phyloP scores from a whole-genome alignment of 2,888 invertebrate species.

The Xestoiulus laeticollis region DNA sequence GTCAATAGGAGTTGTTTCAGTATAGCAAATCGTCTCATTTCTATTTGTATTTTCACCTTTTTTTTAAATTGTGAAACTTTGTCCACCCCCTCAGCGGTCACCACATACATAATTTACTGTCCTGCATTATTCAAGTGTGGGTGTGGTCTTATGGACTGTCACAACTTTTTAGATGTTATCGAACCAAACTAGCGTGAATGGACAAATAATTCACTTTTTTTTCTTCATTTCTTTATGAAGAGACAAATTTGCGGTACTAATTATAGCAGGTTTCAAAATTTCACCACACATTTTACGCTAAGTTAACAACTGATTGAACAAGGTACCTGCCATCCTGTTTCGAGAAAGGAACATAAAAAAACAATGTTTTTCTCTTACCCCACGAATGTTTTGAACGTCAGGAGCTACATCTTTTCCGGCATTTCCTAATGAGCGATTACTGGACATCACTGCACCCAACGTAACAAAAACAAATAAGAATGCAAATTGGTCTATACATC shows the following conservation, averaged over 20 bases:
- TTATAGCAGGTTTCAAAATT: background rate
- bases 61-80: background rate
- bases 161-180: slow-evolving; percentile 36
- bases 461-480: background rate
- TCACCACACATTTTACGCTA: background rate
- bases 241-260: slow-evolving; percentile 37
- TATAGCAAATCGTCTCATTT: background rate
- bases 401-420: background rate
- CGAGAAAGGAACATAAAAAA: background rate
- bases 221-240: background rate
- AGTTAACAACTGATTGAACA: background rate
- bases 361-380: background rate
- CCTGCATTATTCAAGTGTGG: background rate
- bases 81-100: slow-evolving; percentile 1
- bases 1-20: background rate
- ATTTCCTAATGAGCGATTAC: slow-evolving; percentile 4
- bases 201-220: slow-evolving; percentile 15
- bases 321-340: background rate
- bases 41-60: background rate
- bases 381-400: background rate
- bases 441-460: background rate
- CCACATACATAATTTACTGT: background rate
- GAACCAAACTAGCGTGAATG: background rate
- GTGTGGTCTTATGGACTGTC: background rate
- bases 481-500: background rate